Base-by-base conservation (phyloP, 1,140 invertebrate genomes). In the Cydia fagiglandana region DNA sequence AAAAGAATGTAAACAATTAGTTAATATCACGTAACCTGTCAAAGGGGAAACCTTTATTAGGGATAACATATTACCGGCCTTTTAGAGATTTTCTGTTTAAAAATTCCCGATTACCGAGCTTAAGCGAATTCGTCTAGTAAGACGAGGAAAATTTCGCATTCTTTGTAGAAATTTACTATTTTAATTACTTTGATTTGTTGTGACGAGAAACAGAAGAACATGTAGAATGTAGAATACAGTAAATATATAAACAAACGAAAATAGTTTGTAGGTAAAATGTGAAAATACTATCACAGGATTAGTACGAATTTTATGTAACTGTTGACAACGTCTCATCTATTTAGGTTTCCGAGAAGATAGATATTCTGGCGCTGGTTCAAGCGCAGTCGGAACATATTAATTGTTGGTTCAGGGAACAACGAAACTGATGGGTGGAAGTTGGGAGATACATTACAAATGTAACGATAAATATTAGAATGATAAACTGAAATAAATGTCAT, bases 231-330 rank as follows among this genome's bases (percentile, higher is more conserved):
- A n/a, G n/a, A n/a, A n/a, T n/a, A n/a, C n/a, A n/a, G n/a, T 53
- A 12, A 53, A 15, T 7, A n/a, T 7, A 53, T 53, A n/a, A n/a
- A n/a, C 17, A 61, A 24, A 24, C 15, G 17, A 61, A 61, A 61
- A 61, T n/a, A 24, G 20, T 17, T 7, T 24, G 2, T 61, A 24
- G 53, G 17, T 61, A 61, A 56, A 61, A 61, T 20, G 56, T 61
- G 56, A 24, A 61, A 61, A 61, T 61, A 61, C 56, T 61, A 61
- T 24, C 56, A n/a, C 20, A 24, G 56, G 20, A 61, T 61, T 61
- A 24, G 56, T 24, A 12, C 12, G 17, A 53, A 53, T 17, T 53
- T 53, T 53, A 53, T 53, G 50, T 53, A 53, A 53, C 50, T 53
- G 50, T 53, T 53, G 50, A 53, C 50, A 53, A 7, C n/a, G n/a